Evolutionary conservation across 1,140 invertebrate genomes (phyloP).

Genomic region (Megalonaias nervosa): DNA sequence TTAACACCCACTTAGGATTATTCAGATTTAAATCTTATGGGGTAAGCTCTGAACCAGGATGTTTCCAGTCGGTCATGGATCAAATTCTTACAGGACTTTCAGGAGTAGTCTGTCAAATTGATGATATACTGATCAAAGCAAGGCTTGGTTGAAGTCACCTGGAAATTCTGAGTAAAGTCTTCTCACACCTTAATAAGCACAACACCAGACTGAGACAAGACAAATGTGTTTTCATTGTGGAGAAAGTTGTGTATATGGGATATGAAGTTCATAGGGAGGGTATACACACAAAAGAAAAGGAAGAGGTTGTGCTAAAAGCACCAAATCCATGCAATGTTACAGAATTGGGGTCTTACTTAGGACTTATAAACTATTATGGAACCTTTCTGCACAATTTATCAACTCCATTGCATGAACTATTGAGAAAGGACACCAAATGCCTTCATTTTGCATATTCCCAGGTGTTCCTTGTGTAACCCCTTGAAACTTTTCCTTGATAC

Average conservation of each 20-base stretch:
- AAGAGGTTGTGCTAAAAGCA: conserved; percentile 32
- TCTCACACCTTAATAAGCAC: conserved; percentile 8
- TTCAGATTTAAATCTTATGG: conserved; percentile 72
- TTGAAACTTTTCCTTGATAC: neutral
- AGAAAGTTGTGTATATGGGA: conserved; percentile 12
- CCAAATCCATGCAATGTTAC: conserved; percentile 22
- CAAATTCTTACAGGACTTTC: conserved; percentile 15
- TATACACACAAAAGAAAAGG: conserved; percentile 35
- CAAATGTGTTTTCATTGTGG: conserved; percentile 15
- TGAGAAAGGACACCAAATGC: conserved; percentile 32
- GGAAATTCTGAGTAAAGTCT: conserved; percentile 7
- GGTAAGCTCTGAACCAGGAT: conserved; percentile 71
- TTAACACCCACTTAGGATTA: conserved; percentile 71
- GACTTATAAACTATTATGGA: conserved; percentile 43
- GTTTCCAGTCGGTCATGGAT: conserved; percentile 73
- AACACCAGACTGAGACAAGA: conserved; percentile 6
- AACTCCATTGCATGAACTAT: conserved; percentile 14
- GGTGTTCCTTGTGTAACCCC: conserved; percentile 33
- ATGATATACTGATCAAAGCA: conserved; percentile 35
- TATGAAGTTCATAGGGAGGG: conserved; percentile 31
- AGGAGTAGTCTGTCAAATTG: conserved; percentile 21
- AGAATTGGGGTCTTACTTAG: conserved; percentile 34
- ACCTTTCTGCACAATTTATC: conserved; percentile 39
- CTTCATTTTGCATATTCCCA: conserved; percentile 30
- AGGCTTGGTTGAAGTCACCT: conserved; percentile 3